Evolutionary conservation across 2,113 vertebrate species (phyloP).

Genomic region (Haemorhous mexicanus): DNA sequence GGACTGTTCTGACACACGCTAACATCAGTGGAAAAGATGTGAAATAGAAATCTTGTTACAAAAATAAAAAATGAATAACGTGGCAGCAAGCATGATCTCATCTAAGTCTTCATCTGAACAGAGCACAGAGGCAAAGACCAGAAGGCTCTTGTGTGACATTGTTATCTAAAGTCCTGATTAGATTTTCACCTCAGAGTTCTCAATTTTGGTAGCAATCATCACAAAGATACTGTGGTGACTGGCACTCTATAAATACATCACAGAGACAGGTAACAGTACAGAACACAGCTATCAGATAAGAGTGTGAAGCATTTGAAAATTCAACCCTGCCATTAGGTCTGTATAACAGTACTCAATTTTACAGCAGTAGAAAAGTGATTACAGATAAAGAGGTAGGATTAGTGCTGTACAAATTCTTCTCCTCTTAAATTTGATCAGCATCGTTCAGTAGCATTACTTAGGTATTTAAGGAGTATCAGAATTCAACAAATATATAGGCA

Average conservation of each 20-base stretch:
- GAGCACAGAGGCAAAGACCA: slow-evolving; percentile 37
- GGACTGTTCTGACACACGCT: background rate
- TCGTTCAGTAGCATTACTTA: background rate
- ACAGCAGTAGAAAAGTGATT: background rate
- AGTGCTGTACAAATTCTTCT: slow-evolving; percentile 18
- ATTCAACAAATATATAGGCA: background rate
- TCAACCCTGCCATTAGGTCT: slow-evolving; percentile 52
- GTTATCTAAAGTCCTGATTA: slow-evolving; percentile 64
- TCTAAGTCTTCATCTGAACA: slow-evolving; percentile 41
- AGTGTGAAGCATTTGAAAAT: slow-evolving; percentile 45
- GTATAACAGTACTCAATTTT: slow-evolving; percentile 27
- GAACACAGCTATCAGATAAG: slow-evolving; percentile 20
- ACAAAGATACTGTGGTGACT: slow-evolving; percentile 40
- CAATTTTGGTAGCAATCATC: slow-evolving; percentile 66
- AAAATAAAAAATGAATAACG: slow-evolving; percentile 47
- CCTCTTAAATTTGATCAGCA: slow-evolving; percentile 27
- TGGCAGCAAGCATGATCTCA: slow-evolving; percentile 33
- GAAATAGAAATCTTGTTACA: slow-evolving; percentile 20
- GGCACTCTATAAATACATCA: slow-evolving; percentile 56
- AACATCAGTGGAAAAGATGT: background rate
- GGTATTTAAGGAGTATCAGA: background rate
- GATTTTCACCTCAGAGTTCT: slow-evolving; percentile 65
- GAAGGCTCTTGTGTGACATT: slow-evolving; percentile 43
- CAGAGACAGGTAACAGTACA: slow-evolving; percentile 27
- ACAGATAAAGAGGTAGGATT: slow-evolving; percentile 47